Percentiles rank a stretch among this genome's conserved stretches.
These are phyloP conservation scores for Platysternon megacephalum DNA, from an alignment of 2,113 vertebrate genomes.

Conservation along the genomic window DNA sequence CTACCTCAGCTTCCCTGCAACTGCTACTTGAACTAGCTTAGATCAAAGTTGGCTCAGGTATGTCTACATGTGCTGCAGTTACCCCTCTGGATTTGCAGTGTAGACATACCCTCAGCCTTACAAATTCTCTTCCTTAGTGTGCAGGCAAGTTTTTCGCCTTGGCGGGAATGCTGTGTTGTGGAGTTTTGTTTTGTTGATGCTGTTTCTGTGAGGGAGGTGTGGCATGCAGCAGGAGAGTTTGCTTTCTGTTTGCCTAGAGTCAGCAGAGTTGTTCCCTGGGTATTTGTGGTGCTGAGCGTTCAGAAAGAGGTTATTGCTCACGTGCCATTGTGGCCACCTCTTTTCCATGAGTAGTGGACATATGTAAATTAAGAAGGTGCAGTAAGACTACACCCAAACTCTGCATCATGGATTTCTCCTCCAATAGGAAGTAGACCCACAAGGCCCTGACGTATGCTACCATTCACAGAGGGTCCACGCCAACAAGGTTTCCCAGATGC, in stretches of 20 bases:
- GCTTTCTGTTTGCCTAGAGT: background rate
- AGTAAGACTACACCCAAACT: background rate
- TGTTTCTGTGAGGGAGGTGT: background rate
- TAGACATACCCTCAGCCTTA: background rate
- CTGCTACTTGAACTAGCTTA: background rate
- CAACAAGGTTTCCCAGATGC: background rate
- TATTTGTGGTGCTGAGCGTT: background rate
- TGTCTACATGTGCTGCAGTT: background rate
- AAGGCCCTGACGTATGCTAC: background rate
- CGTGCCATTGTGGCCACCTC: background rate
- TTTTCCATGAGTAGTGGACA: background rate
- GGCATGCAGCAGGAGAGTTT: background rate
- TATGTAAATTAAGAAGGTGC: background rate
- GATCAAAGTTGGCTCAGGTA: too few species aligned
- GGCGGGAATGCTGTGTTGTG: background rate
- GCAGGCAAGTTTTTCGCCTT: background rate
- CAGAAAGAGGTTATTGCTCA: background rate
- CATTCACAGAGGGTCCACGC: background rate
- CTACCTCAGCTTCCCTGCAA: background rate
- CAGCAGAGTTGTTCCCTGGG: fast-evolving
- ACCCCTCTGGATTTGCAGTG: background rate
- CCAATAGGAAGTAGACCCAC: background rate
- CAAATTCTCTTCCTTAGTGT: background rate
- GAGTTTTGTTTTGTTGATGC: background rate
- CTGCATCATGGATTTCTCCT: background rate